phyloP scores from a whole-genome alignment of 2,888 invertebrate species.

The Drosophila mayaguana region DNA sequence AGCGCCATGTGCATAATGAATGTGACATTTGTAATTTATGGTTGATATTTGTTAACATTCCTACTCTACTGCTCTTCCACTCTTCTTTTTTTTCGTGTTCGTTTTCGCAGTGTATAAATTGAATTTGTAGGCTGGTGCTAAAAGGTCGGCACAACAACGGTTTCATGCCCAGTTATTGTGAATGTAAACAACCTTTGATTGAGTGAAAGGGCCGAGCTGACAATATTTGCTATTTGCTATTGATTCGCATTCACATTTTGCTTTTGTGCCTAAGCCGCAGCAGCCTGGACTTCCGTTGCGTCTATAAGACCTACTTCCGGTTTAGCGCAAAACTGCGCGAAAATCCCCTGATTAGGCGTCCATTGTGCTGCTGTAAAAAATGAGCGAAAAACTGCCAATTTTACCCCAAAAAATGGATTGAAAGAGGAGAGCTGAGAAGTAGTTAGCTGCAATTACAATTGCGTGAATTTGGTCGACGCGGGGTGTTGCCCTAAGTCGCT shows the following conservation, averaged over 20 bases:
- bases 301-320: slow-evolving; percentile 67
- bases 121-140: slow-evolving; percentile 52
- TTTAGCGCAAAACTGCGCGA: slow-evolving; percentile 63
- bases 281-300: slow-evolving; percentile 26
- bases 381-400: slow-evolving; percentile 53
- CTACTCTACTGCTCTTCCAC: slow-evolving; percentile 9
- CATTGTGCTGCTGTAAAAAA: slow-evolving; percentile 51
- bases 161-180: slow-evolving; percentile 83
- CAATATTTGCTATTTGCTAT: slow-evolving; percentile 29
- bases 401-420: slow-evolving; percentile 50
- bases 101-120: slow-evolving; percentile 47
- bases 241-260: slow-evolving; percentile 29
- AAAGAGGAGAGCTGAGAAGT: slow-evolving; percentile 42
- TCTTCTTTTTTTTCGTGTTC: slow-evolving; percentile 3
- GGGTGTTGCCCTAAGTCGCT: slow-evolving; percentile 65
- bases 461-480: slow-evolving; percentile 42
- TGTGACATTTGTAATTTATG: slow-evolving; percentile 83
- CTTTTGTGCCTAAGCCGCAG: slow-evolving; percentile 41
- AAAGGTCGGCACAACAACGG: slow-evolving; percentile 80
- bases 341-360: slow-evolving; percentile 62
- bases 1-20: slow-evolving; percentile 83
- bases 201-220: slow-evolving; percentile 26
- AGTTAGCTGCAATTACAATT: slow-evolving; percentile 74
- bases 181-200: slow-evolving; percentile 75
- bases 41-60: slow-evolving; percentile 70